Evolutionary conservation across 2,888 invertebrate species (phyloP).

Genomic region (Heliconius cydno): DNA sequence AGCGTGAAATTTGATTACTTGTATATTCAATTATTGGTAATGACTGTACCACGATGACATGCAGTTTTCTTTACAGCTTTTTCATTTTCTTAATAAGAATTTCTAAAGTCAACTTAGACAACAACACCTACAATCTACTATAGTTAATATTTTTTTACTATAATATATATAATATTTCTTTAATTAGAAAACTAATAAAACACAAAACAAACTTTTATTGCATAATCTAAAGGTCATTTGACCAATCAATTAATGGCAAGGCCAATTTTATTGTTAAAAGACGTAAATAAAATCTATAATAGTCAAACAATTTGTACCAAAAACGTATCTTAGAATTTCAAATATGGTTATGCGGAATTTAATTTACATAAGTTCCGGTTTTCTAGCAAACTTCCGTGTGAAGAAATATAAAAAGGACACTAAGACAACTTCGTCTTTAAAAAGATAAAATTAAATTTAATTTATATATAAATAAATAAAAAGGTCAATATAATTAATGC

Average conservation of each 20-base stretch:
- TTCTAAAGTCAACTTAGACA: background rate
- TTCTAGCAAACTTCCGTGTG: background rate
- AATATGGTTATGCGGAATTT: background rate
- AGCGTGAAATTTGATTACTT: background rate
- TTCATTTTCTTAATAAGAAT: background rate
- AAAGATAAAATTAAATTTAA: too few relatives aligned
- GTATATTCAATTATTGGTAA: background rate
- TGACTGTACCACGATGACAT: background rate
- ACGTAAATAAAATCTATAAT: background rate
- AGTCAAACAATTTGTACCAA: background rate
- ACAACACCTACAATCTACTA: background rate
- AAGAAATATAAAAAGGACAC: background rate
- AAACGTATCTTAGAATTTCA: background rate
- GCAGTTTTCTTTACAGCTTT: background rate
- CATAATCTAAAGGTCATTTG: constrained; percentile 1
- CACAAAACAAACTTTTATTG: background rate
- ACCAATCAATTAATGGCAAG: background rate
- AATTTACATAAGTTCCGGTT: constrained; percentile 10
- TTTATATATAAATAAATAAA: too few relatives aligned
- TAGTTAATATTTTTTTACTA: background rate
- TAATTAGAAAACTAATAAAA: background rate
- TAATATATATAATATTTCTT: background rate
- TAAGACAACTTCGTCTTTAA: too few relatives aligned
- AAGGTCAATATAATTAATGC: background rate
- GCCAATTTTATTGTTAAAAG: background rate